A percentile compares a stretch with the other conserved stretches of the same genome.
Conservation (phyloP, 2,797 vertebrate species). For the Phalloptychus januarius region DNA sequence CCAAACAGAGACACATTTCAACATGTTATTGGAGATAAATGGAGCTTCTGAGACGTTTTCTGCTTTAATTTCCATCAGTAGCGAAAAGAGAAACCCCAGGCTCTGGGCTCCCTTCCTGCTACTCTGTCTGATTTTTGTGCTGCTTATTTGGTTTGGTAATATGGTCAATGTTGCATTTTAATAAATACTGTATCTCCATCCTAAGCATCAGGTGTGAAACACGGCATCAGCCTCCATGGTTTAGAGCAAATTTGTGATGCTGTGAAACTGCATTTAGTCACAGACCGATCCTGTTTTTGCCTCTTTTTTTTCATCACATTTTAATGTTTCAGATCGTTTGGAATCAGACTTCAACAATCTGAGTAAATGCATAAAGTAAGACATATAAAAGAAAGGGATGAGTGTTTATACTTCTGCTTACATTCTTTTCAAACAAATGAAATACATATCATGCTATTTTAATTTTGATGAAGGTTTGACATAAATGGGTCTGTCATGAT, state of each 20-base stretch:
- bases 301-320: neutral
- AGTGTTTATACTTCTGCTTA: too few relatives aligned
- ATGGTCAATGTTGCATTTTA: neutral
- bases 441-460: too few relatives aligned
- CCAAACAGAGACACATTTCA: neutral
- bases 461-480: too few relatives aligned
- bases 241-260: neutral
- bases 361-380: neutral
- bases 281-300: neutral
- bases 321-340: neutral
- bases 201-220: neutral
- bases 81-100: neutral
- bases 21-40: neutral
- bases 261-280: neutral
- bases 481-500: too few relatives aligned
- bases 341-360: neutral
- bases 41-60: neutral
- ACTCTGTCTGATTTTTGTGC: neutral
- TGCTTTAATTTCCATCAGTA: neutral
- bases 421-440: too few relatives aligned
- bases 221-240: neutral
- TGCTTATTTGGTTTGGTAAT: neutral
- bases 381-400: too few relatives aligned
- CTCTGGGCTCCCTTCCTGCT: neutral
- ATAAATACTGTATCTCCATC: neutral